Percentiles rank a stretch among this genome's conserved stretches.
These are phyloP conservation scores for Chrysina gloriosa DNA, from an alignment of 2,888 invertebrate species.

Conservation along the genomic window DNA sequence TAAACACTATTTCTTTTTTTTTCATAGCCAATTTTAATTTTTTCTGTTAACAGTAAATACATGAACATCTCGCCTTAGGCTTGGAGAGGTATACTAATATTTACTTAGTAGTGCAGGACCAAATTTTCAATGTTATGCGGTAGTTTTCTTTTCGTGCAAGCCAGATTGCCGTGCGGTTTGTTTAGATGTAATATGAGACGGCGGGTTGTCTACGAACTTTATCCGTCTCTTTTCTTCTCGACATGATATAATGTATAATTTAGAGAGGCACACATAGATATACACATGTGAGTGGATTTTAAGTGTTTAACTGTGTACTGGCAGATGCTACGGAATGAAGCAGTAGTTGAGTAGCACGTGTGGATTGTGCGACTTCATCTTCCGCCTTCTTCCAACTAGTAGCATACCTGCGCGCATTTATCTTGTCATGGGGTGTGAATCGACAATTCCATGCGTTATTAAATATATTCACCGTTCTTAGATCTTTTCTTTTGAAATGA, in stretches of 20 bases:
- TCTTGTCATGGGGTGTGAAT: constrained; percentile 38
- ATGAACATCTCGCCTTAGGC: constrained; percentile 5
- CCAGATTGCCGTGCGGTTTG: constrained; percentile 37
- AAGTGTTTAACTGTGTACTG: constrained; percentile 52
- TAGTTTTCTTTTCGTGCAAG: constrained; percentile 34
- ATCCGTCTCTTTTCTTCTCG: constrained; percentile 33
- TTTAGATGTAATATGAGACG: constrained; percentile 38
- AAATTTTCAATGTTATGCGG: constrained; percentile 31
- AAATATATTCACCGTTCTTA: constrained; percentile 9
- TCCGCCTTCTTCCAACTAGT: constrained; percentile 45
- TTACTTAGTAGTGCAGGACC: constrained; percentile 24
- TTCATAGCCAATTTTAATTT: not conserved
- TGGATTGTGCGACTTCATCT: constrained; percentile 51
- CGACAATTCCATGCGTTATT: constrained; percentile 1
- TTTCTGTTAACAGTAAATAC: constrained; percentile 18
- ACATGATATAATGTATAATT: constrained; percentile 47
- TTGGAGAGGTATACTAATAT: constrained; percentile 24
- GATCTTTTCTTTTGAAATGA: not conserved
- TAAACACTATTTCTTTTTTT: no score
- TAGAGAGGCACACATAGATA: constrained; percentile 38
- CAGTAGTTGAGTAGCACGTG: constrained; percentile 52
- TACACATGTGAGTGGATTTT: constrained; percentile 53
- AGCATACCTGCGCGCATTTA: constrained; percentile 47
- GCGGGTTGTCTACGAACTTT: constrained; percentile 33
- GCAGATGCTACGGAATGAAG: constrained; percentile 51